Conservation (phyloP, 2,888 invertebrate genomes). For the Lathronympha strigana region DNA sequence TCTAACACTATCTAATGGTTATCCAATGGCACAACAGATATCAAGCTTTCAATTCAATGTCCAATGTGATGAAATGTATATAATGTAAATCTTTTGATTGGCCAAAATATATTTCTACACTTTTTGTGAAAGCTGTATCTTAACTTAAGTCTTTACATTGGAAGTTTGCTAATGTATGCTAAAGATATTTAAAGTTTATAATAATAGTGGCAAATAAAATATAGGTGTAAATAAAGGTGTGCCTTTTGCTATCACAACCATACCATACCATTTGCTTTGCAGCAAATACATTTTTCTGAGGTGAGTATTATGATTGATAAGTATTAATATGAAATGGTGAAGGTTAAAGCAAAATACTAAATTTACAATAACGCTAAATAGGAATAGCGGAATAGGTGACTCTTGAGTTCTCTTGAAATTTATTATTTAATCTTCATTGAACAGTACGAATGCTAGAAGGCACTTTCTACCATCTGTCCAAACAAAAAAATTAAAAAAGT, state of each 20-base stretch:
- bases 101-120: conserved; percentile 59
- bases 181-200: conserved; percentile 56
- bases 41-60: conserved; percentile 25
- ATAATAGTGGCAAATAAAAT: conserved; percentile 75
- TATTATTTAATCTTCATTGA: too few species aligned
- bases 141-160: conserved; percentile 47
- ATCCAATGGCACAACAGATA: conserved; percentile 13
- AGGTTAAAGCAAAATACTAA: too few species aligned
- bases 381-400: too few species aligned
- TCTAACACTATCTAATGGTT: conserved; percentile 11
- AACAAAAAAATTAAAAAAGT: too few species aligned
- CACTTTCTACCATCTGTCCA: too few species aligned
- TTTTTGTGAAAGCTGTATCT: conserved; percentile 52
- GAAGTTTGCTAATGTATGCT: conserved; percentile 60
- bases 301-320: too few species aligned
- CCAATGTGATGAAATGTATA: conserved; percentile 30
- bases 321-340: too few species aligned
- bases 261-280: neutral
- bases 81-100: conserved; percentile 46
- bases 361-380: too few species aligned
- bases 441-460: too few species aligned
- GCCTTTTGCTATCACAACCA: conserved; percentile 48
- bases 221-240: conserved; percentile 73
- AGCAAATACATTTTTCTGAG: neutral
- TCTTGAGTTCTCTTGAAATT: too few species aligned